phyloP scores from a whole-genome alignment of 2,797 vertebrate genomes.

The Selene dorsalis region DNA sequence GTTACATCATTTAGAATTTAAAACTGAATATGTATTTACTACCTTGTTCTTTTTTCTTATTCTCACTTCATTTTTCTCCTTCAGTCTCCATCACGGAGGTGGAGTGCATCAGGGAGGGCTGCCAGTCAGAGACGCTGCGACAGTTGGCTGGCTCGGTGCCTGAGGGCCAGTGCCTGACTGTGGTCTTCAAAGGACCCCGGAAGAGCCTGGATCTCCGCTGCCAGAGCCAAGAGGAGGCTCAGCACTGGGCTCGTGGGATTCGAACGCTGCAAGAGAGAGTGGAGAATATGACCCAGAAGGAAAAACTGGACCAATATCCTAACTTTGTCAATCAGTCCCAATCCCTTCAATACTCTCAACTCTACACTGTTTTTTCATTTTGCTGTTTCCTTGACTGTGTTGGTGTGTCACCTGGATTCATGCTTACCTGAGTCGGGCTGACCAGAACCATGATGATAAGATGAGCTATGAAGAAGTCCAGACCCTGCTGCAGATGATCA shows the following conservation, averaged over 20 bases:
- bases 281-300: constrained; percentile 92
- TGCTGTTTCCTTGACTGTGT: constrained; percentile 82
- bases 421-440: constrained; percentile 89
- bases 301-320: constrained; percentile 98
- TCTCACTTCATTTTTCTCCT: neutral
- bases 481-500: constrained; percentile 93
- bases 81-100: constrained; percentile 83
- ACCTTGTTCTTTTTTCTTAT: neutral
- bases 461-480: constrained; percentile 96
- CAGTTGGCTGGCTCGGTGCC: constrained; percentile 80
- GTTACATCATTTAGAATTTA: too few relatives aligned
- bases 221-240: constrained; percentile 86
- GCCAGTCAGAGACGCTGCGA: constrained; percentile 88
- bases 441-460: constrained; percentile 91
- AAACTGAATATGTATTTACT: too few relatives aligned
- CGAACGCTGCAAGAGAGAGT: constrained; percentile 88
- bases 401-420: constrained; percentile 88
- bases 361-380: neutral
- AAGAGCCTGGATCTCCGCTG: constrained; percentile 94
- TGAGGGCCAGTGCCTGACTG: constrained; percentile 88
- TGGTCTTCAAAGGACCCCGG: constrained; percentile 88
- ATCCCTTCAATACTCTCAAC: neutral
- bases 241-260: constrained; percentile 90
- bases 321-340: too few relatives aligned
- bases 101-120: constrained; percentile 83